Evolutionary conservation across 1,140 invertebrate genomes (phyloP).

Genomic region (Hydropsyche tenuis): DNA sequence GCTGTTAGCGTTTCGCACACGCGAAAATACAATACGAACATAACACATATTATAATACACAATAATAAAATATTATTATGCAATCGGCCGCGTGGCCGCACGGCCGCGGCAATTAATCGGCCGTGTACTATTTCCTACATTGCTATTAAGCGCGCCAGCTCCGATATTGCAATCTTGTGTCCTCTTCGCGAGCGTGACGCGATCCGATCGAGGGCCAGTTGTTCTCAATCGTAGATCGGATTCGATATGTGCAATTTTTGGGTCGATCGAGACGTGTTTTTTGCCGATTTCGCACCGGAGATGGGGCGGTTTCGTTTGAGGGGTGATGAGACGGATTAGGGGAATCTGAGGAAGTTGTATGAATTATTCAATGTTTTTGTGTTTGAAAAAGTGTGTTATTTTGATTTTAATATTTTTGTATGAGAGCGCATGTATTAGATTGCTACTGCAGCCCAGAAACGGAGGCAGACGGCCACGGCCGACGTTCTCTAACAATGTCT

Average conservation of each 20-base stretch:
- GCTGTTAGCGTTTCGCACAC: too few relatives aligned
- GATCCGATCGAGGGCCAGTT: not conserved
- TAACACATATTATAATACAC: too few relatives aligned
- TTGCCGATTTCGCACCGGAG: too few relatives aligned
- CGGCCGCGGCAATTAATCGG: slow-evolving; percentile 36
- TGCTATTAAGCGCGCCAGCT: slow-evolving; percentile 26
- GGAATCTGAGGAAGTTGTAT: too few relatives aligned
- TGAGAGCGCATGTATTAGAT: not conserved
- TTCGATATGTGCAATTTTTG: too few relatives aligned
- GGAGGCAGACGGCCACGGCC: slow-evolving; percentile 26
- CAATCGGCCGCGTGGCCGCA: slow-evolving; percentile 30
- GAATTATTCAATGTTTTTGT: too few relatives aligned
- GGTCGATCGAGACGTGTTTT: too few relatives aligned
- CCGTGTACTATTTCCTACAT: slow-evolving; percentile 43
- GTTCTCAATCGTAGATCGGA: not conserved
- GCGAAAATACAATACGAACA: too few relatives aligned
- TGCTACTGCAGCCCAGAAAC: slow-evolving; percentile 19
- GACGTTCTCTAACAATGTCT: slow-evolving; percentile 25
- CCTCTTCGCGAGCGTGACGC: slow-evolving; percentile 11
- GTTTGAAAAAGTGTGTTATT: too few relatives aligned
- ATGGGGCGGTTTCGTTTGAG: too few relatives aligned
- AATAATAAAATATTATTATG: slow-evolving; percentile 23
- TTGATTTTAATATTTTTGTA: too few relatives aligned
- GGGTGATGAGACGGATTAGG: too few relatives aligned
- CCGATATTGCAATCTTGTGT: slow-evolving; percentile 31